Evolutionary conservation across 2,113 vertebrate species (phyloP).

Genomic region (Tonatia bakeri): DNA sequence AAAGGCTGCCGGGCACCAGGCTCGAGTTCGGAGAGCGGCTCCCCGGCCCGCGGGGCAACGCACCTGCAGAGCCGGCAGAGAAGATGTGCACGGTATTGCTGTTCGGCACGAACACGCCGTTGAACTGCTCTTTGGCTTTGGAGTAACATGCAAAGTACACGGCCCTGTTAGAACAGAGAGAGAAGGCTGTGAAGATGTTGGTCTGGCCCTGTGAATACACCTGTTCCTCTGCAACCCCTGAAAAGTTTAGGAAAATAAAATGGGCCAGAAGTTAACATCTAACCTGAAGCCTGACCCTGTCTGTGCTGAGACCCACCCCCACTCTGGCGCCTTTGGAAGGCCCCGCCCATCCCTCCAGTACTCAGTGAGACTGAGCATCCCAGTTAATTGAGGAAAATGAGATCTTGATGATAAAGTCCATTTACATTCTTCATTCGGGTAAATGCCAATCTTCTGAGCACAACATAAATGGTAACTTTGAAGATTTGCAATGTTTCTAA

Average conservation of each 20-base stretch:
- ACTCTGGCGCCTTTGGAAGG: fast-evolving
- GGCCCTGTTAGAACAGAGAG: constrained; percentile 83
- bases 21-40: background rate
- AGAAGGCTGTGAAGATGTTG: background rate
- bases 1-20: background rate
- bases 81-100: constrained; percentile 93
- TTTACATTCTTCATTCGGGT: background rate
- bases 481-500: background rate
- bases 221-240: background rate
- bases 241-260: background rate
- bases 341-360: background rate
- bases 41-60: background rate
- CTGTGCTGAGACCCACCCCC: background rate
- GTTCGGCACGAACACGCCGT: constrained; percentile 91
- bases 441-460: background rate
- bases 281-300: background rate
- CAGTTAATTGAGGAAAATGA: background rate
- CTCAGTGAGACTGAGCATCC: background rate
- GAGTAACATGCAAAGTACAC: constrained; percentile 98
- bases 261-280: background rate
- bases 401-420: background rate
- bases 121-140: constrained; percentile 94
- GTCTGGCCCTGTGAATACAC: fast-evolving
- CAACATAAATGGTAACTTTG: background rate
- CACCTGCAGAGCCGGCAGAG: constrained; percentile 95